phyloP scores from a whole-genome alignment of 2,888 invertebrate genomes.

The Iphiclides podalirius region DNA sequence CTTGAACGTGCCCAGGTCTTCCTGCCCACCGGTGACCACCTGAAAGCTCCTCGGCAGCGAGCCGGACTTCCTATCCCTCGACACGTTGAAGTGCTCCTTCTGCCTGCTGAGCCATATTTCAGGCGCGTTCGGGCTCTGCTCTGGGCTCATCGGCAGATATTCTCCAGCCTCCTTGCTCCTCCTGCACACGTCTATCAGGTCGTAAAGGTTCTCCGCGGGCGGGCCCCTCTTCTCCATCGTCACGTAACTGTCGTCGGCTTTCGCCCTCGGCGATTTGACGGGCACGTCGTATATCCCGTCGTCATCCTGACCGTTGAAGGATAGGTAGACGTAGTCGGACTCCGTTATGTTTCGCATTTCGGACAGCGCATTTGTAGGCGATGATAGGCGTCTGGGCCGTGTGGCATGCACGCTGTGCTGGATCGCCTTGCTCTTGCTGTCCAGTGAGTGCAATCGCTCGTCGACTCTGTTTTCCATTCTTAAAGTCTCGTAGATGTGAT shows the following conservation, averaged over 20 bases:
- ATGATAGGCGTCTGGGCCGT: constrained; percentile 59
- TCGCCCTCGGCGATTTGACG: constrained; percentile 51
- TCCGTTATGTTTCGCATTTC: constrained; percentile 58
- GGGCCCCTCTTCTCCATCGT: constrained; percentile 56
- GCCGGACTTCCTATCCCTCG: constrained; percentile 85
- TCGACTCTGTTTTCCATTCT: constrained; percentile 61
- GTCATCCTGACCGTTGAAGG: constrained; percentile 63
- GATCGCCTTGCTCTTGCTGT: constrained; percentile 57
- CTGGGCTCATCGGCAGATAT: constrained; percentile 68
- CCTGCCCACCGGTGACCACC: constrained; percentile 77
- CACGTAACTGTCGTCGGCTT: constrained; percentile 54
- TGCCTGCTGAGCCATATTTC: constrained; percentile 87
- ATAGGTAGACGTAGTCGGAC: constrained; percentile 74
- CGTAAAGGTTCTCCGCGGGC: constrained; percentile 56
- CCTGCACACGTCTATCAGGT: constrained; percentile 63
- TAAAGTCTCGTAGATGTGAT: constrained; percentile 82
- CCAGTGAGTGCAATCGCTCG: constrained; percentile 47
- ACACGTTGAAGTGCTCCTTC: constrained; percentile 84
- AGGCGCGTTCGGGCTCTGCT: constrained; percentile 81
- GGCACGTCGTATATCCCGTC: constrained; percentile 71
- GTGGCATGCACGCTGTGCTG: constrained; percentile 48
- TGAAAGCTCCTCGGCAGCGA: constrained; percentile 90
- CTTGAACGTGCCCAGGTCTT: constrained; percentile 67
- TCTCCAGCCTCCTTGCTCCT: constrained; percentile 57
- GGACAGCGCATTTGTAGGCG: constrained; percentile 46